Base-by-base conservation (phyloP, 2,888 invertebrate genomes). In the Agrochola circellaris region DNA sequence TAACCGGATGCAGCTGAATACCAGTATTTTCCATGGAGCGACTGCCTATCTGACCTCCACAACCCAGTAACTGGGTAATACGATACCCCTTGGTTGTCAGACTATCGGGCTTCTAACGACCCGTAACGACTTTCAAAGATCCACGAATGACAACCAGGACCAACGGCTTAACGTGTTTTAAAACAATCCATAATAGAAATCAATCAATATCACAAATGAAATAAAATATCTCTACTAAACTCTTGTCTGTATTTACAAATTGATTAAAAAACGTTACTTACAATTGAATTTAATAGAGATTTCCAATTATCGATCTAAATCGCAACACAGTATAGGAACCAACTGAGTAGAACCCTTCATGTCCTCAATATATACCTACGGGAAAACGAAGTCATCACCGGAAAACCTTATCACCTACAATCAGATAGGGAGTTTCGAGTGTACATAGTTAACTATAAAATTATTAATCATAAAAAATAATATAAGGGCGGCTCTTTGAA, bases 351-450 rank as follows among this genome's bases (percentile, higher is more conserved):
- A 60, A 26, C 34, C 71, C 76, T 61, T 48, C 17, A 64, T 54
- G 38, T 65, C 69, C 67, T 73, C 64, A 71, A 80, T 88, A 82
- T 88, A 88, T 89, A n/a, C n/a, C n/a, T n/a, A 88, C 62, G 8
- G 13, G 34, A 15, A n/a, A 38, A 66, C 54, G 54, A 56, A 78
- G 73, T 83, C 86, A 85, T 79, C 87, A 80, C 62, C 65, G 69
- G 75, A 65, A 73, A 68, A 58, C 30, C 81, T 87, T 89, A 89
- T 88, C 89, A 80, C 0, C 7, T 65, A 68, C 66, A 78, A 87
- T 81, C 87, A 51, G 87, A 84, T 87, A 84, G n/a, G 71, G 23
- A 74, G 45, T 66, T 77, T 76, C 54, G 72, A 89, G 82, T 79
- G 78, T 75, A 65, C 65, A 66, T 72, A 81, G 65, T 78, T 75